phyloP scores from a whole-genome alignment of 1,140 invertebrate genomes.

The Lutraria rhynchaena region DNA sequence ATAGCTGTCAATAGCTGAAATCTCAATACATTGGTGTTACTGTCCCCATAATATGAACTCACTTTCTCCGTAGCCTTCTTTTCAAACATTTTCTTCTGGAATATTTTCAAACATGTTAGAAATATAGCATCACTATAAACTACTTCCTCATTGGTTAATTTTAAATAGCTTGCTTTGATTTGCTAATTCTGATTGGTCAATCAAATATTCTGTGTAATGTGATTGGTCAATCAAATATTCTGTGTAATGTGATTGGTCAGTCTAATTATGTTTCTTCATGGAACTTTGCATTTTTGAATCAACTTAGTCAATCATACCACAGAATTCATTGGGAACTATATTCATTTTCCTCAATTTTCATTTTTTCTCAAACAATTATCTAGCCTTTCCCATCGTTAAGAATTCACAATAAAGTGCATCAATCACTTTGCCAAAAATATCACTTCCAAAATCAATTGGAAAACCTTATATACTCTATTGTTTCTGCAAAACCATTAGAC shows the following conservation, averaged over 20 bases:
- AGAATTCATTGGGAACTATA: too few species aligned
- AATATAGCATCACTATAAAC: background rate
- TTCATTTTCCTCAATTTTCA: too few species aligned
- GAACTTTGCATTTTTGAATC: too few species aligned
- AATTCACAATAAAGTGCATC: too few species aligned
- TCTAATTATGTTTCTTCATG: too few species aligned
- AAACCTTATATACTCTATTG: too few species aligned
- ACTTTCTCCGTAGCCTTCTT: slow-evolving; percentile 55
- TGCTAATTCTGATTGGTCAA: background rate
- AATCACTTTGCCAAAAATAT: too few species aligned
- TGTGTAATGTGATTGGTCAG: background rate
- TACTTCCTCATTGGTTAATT: background rate
- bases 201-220: background rate
- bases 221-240: background rate
- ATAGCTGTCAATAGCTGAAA: background rate
- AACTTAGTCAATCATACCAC: too few species aligned
- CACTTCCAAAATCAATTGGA: too few species aligned
- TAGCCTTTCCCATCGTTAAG: too few species aligned
- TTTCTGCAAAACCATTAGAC: too few species aligned
- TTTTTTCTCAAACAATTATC: too few species aligned
- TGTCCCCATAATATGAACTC: slow-evolving; percentile 23
- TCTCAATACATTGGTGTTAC: slow-evolving; percentile 9
- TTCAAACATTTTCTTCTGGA: slow-evolving; percentile 60
- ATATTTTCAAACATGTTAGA: slow-evolving; percentile 9
- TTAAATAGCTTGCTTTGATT: background rate